Evolutionary conservation across 1,140 invertebrate genomes (phyloP).

Genomic region (Maconellicoccus hirsutus): DNA sequence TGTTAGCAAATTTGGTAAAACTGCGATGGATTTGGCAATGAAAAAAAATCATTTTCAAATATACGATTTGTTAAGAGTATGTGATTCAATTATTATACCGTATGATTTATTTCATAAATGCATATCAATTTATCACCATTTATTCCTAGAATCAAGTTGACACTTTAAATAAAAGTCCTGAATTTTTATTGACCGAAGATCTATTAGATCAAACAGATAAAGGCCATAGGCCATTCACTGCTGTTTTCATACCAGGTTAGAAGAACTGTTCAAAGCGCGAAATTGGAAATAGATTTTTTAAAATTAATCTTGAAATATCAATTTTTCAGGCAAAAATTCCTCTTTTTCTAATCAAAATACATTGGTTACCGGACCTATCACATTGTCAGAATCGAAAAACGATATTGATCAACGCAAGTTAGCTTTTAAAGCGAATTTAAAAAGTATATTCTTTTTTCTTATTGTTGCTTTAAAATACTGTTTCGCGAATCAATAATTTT

Average conservation of each 20-base stretch:
- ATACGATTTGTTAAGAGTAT: background rate
- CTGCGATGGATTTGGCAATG: slow-evolving; percentile 62
- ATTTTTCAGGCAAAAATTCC: background rate
- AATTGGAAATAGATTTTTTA: background rate
- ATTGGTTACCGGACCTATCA: background rate
- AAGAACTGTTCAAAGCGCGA: no score
- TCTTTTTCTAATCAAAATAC: background rate
- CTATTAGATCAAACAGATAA: background rate
- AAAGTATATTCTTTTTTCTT: background rate
- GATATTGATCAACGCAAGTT: background rate
- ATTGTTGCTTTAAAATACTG: background rate
- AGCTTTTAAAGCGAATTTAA: background rate
- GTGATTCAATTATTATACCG: background rate
- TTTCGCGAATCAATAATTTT: background rate
- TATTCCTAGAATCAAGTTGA: background rate
- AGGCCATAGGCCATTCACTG: background rate
- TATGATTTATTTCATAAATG: background rate
- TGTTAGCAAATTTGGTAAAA: slow-evolving; percentile 73
- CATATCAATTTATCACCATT: background rate
- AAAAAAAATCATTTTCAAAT: background rate
- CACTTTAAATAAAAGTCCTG: background rate
- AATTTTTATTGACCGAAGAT: background rate
- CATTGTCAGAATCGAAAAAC: background rate
- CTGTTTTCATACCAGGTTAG: background rate
- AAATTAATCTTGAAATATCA: background rate